phyloP scores from a whole-genome alignment of 2,113 vertebrate species.

The Thunnus thynnus region DNA sequence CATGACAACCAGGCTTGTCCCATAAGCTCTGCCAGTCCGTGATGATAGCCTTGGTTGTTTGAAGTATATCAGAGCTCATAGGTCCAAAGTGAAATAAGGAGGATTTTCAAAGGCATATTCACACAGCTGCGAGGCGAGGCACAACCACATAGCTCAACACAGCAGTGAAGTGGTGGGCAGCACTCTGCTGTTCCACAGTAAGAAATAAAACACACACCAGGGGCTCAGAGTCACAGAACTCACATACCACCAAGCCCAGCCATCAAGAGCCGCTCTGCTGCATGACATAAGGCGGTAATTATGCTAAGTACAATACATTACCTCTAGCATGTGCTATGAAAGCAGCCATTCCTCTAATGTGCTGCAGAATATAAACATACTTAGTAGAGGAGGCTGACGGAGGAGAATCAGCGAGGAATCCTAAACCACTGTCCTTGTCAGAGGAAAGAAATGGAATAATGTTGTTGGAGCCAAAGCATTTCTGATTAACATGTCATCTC shows the following conservation, averaged over 20 bases:
- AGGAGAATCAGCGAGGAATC: conserved; percentile 44
- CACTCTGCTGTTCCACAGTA: conserved; percentile 29
- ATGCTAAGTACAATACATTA: conserved; percentile 73
- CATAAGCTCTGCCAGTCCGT: conserved; percentile 39
- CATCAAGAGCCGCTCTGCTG: conserved; percentile 55
- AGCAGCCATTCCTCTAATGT: conserved; percentile 68
- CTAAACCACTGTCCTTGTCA: conserved; percentile 60
- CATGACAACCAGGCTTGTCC: conserved; percentile 64
- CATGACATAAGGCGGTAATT: conserved; percentile 74
- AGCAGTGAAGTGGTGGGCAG: conserved; percentile 51
- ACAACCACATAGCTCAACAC: conserved; percentile 47
- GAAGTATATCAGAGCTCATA: conserved; percentile 49
- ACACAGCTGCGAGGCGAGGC: conserved; percentile 60
- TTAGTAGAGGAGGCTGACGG: conserved; percentile 50
- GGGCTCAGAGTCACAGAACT: conserved; percentile 59
- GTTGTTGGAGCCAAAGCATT: conserved; percentile 50
- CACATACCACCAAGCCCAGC: conserved; percentile 39
- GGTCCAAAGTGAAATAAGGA: conserved; percentile 51
- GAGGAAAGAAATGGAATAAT: conserved; percentile 51
- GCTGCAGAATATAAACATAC: conserved; percentile 64
- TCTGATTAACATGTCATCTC: conserved; percentile 72
- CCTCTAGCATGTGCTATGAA: conserved; percentile 64
- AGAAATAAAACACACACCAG: conserved; percentile 65
- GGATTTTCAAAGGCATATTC: conserved; percentile 53
- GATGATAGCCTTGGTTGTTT: conserved; percentile 63